Evolutionary conservation across 2,888 invertebrate species (phyloP).

Genomic region (Perizoma affinitatum): DNA sequence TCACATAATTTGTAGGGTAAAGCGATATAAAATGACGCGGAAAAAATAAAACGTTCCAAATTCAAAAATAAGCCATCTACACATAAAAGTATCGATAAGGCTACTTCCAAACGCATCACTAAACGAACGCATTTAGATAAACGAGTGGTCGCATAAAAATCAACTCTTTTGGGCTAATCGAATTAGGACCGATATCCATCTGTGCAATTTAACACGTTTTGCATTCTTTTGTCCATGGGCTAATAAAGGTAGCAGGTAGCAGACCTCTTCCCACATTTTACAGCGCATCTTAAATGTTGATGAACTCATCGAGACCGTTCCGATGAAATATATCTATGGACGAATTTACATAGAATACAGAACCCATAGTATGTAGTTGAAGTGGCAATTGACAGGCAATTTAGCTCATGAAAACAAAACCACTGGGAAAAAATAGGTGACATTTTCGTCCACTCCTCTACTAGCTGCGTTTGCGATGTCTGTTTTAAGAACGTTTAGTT

Average conservation of each 20-base stretch:
- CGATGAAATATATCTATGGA: slow-evolving; percentile 59
- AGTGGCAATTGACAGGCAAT: no score
- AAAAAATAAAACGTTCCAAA: slow-evolving; percentile 13
- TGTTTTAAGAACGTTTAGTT: no score
- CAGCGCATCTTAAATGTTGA: slow-evolving; percentile 72
- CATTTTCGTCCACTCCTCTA: no score
- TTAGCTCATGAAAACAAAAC: no score
- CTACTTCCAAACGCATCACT: slow-evolving; percentile 48
- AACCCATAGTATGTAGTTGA: not conserved
- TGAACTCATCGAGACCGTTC: slow-evolving; percentile 74
- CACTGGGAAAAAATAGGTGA: no score
- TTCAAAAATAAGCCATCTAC: slow-evolving; percentile 7
- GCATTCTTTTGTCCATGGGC: slow-evolving; percentile 75
- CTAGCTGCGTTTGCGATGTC: no score
- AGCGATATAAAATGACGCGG: slow-evolving; percentile 12
- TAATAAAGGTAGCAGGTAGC: slow-evolving; percentile 81
- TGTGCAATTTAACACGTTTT: slow-evolving; percentile 81
- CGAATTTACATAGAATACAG: slow-evolving; percentile 14
- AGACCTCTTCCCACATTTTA: slow-evolving; percentile 60
- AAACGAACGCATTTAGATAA: slow-evolving; percentile 71
- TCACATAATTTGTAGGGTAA: slow-evolving; percentile 12
- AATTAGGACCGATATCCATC: slow-evolving; percentile 80
- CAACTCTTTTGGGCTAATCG: slow-evolving; percentile 81
- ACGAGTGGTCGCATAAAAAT: slow-evolving; percentile 78
- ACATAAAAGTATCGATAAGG: slow-evolving; percentile 33